Conservation (phyloP, 2,888 invertebrate genomes). For the Camponotus fellah region DNA sequence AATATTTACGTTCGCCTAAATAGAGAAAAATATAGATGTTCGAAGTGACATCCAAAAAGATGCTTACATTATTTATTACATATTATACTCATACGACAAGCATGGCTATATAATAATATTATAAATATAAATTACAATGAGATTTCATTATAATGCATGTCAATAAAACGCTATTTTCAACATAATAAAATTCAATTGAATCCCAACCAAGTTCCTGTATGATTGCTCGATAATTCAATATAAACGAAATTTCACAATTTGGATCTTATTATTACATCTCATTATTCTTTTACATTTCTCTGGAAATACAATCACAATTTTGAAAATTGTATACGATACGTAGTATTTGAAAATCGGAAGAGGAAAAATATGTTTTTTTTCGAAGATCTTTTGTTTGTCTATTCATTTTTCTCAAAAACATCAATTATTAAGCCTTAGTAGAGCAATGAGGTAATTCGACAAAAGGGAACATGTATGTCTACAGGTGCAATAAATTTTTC, state of each 20-base stretch:
- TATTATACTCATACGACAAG: constrained; percentile 46
- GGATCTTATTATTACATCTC: constrained; percentile 20
- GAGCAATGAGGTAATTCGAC: constrained; percentile 51
- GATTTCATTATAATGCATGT: not conserved
- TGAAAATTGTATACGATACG: constrained; percentile 68
- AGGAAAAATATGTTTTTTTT: constrained; percentile 50
- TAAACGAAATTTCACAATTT: not conserved
- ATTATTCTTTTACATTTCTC: constrained; percentile 48
- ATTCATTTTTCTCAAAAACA: constrained; percentile 41
- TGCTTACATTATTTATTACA: constrained; percentile 44
- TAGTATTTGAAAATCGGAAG: constrained; percentile 64
- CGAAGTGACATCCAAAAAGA: constrained; percentile 48
- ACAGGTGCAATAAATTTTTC: constrained; percentile 74
- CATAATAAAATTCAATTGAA: not conserved
- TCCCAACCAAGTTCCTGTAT: not conserved
- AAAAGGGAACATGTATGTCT: constrained; percentile 65
- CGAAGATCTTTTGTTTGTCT: constrained; percentile 18
- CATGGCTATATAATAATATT: constrained; percentile 56
- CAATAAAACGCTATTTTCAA: not conserved
- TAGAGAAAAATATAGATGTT: constrained; percentile 55
- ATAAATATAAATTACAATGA: constrained; percentile 41
- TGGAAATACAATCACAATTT: constrained; percentile 60
- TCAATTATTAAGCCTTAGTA: constrained; percentile 49
- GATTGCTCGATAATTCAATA: not conserved
- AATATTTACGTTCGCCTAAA: constrained; percentile 12